Percentiles rank a stretch among this genome's conserved stretches.
Conservation (phyloP, 2,113 vertebrate species). For the Proterorhinus semilunaris region DNA sequence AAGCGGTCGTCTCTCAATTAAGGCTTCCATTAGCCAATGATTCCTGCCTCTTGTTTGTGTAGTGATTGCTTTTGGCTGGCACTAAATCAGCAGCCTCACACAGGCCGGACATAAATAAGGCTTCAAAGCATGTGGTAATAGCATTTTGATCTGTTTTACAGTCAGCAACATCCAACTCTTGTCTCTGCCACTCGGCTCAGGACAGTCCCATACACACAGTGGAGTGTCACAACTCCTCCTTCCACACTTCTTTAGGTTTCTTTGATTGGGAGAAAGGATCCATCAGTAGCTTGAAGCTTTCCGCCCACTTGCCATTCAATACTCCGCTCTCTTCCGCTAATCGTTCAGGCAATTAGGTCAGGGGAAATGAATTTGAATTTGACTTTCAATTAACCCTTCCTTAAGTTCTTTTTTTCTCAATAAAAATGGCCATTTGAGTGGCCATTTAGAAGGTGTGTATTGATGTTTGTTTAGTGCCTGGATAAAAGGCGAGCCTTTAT, state of each 20-base stretch:
- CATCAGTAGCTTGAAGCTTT: conserved; percentile 43
- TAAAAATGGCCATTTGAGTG: conserved; percentile 77
- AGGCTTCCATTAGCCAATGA: conserved; percentile 96
- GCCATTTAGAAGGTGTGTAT: conserved; percentile 70
- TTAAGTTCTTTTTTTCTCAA: conserved; percentile 71
- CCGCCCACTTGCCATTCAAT: conserved; percentile 30
- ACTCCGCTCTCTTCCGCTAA: conserved; percentile 68
- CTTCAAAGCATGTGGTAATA: conserved; percentile 89
- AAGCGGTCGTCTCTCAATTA: conserved; percentile 86
- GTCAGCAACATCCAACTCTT: conserved; percentile 79
- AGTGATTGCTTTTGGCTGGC: conserved; percentile 84
- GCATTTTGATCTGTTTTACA: conserved; percentile 89
- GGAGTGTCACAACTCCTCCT: conserved; percentile 58
- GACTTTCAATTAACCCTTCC: conserved; percentile 84
- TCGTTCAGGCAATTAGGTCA: conserved; percentile 75
- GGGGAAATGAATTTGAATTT: conserved; percentile 82
- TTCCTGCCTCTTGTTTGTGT: conserved; percentile 87
- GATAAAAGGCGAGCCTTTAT: conserved; percentile 71
- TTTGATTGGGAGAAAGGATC: conserved; percentile 72
- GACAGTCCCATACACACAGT: conserved; percentile 80
- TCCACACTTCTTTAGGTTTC: conserved; percentile 52
- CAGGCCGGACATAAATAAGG: conserved; percentile 93
- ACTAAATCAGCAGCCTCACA: conserved; percentile 87
- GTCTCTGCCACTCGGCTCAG: conserved; percentile 63
- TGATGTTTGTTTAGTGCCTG: conserved; percentile 82